Base-by-base conservation (phyloP, 2,888 invertebrate genomes). In the Apotomis turbidana region DNA sequence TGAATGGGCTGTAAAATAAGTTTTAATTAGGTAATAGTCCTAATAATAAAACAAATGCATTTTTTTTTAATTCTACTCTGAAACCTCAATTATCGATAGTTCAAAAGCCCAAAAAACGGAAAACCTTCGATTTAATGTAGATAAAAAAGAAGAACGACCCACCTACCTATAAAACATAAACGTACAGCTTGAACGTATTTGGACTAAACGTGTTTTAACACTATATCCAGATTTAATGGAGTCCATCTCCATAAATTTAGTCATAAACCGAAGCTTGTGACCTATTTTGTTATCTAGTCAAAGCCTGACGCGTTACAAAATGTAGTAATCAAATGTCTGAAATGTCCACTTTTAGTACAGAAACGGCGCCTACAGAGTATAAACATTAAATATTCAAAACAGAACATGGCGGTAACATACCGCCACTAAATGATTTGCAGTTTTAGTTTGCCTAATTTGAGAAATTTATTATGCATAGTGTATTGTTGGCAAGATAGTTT, bases 211-310 rank as follows among this genome's bases (percentile, higher is more conserved):
- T n/a, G 13, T 54, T 41, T 13, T 64, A 44, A 15, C 15, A 8
- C 8, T 15, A 54, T 13, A 13, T 46, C 38, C 52, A 62, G 60
- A 60, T 54, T 66, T 49, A 66, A 66, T 55, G 59, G 66, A 41
- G 55, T 15, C 41, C 51, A 13, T 36, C 52, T 52, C 60, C 61
- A 71, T 68, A 61, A 68, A 61, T 61, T 41, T 13, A 41, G 41
- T 38, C 27, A 67, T 61, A 44, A 71, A 71, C 61, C 38, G 36
- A 49, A 36, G 60, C 38, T 71, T 61, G 66, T 41, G 66, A 27
- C 44, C 59, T 61, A 61, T 68, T 71, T 57, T 57, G 41, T 71
- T 71, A 68, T 68, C 61, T 62, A 61, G 62, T 62, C 41, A 62
- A 51, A 38, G 41, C 10, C 15, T 41, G 15, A n/a, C 13, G 38